Conservation (phyloP, 2,113 vertebrate genomes). For the Chamaea fasciata region DNA sequence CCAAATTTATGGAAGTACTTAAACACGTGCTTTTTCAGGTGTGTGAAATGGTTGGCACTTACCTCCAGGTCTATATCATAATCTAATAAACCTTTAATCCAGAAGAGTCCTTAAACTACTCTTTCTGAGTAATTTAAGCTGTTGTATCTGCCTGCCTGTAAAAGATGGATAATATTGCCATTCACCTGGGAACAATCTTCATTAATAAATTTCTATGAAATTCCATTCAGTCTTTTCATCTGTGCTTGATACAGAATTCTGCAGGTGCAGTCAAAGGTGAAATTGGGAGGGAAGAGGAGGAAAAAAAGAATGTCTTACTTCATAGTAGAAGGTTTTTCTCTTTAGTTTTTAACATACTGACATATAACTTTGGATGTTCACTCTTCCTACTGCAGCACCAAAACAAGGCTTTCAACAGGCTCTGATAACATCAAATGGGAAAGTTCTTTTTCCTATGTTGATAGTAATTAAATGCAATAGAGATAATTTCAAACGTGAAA, state of each 20-base stretch:
- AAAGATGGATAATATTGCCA: slow-evolving; percentile 34
- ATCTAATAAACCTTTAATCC: slow-evolving; percentile 58
- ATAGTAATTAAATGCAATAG: not conserved
- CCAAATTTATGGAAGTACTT: slow-evolving; percentile 7
- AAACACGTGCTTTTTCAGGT: slow-evolving; percentile 22
- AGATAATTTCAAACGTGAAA: not conserved
- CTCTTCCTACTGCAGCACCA: not conserved
- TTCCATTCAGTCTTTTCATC: slow-evolving; percentile 37
- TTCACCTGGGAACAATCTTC: slow-evolving; percentile 42
- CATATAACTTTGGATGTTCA: not conserved
- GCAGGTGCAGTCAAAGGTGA: not conserved
- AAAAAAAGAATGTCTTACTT: not conserved
- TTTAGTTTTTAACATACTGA: slow-evolving; percentile 12
- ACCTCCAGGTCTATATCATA: slow-evolving; percentile 18
- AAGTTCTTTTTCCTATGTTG: not conserved
- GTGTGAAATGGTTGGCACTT: slow-evolving; percentile 9
- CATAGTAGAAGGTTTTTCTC: not conserved
- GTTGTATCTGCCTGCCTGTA: slow-evolving; percentile 31
- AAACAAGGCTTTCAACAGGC: not conserved
- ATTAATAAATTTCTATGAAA: slow-evolving; percentile 45
- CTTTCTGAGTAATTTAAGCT: slow-evolving; percentile 42
- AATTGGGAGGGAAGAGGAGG: not conserved
- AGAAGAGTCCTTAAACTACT: slow-evolving; percentile 41
- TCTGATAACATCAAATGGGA: not conserved
- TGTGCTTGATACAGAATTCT: not conserved